A percentile compares a stretch with the other conserved stretches of the same genome.
Conservation (phyloP, 2,113 vertebrate species). For the Sinocyclocheilus grahami region DNA sequence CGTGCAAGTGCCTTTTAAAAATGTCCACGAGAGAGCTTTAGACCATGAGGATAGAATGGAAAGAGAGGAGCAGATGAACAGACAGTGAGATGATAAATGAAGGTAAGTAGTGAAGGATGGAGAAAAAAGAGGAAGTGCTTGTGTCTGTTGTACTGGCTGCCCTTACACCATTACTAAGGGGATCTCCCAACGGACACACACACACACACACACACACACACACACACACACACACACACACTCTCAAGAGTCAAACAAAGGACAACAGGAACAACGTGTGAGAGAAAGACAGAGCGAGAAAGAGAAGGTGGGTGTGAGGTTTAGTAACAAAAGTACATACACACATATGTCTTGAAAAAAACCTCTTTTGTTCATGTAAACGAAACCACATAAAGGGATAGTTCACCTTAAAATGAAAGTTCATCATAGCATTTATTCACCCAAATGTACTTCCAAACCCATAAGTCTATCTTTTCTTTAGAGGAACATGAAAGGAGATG, state of each 20-base stretch:
- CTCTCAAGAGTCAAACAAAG: constrained; percentile 50
- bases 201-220: constrained; percentile 50
- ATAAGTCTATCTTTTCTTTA: neutral
- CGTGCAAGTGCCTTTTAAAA: neutral
- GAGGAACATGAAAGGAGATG: neutral
- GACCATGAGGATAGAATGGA: neutral
- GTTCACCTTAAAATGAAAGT: neutral
- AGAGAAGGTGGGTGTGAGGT: neutral
- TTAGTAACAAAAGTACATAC: neutral
- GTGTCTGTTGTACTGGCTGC: constrained; percentile 51
- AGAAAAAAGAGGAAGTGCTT: constrained; percentile 52
- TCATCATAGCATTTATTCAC: neutral
- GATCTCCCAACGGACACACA: constrained; percentile 53
- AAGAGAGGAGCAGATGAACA: constrained; percentile 28
- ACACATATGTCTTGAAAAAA: neutral
- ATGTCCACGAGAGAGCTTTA: neutral
- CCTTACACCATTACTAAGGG: constrained; percentile 54
- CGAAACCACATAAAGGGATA: neutral
- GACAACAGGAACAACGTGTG: constrained; percentile 19
- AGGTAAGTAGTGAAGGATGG: constrained; percentile 45
- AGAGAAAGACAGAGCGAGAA: constrained; percentile 3
- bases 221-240: constrained; percentile 48
- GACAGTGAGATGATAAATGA: constrained; percentile 43
- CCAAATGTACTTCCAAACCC: neutral
- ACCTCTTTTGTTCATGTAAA: neutral